These are phyloP conservation scores for Hydropsyche tenuis DNA, from an alignment of 1,140 invertebrate genomes.

Conservation along the genomic window DNA sequence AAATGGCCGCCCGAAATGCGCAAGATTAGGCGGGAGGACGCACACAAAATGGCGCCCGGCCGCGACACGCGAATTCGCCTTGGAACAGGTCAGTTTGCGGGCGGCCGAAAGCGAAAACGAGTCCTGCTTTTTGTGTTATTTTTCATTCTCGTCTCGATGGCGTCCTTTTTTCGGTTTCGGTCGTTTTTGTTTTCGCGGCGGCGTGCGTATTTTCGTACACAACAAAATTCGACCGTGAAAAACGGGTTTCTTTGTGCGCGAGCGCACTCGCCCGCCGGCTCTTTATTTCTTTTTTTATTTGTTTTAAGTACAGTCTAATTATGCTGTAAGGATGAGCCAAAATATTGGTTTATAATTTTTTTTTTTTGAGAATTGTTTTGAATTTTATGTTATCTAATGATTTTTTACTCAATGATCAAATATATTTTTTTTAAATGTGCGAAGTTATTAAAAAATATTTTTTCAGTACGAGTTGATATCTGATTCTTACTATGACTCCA, in stretches of 20 bases:
- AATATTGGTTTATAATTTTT: too few species aligned
- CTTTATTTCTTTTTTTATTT: neutral
- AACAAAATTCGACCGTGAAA: conserved; percentile 29
- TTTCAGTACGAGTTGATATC: too few species aligned
- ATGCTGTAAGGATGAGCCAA: too few species aligned
- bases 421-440: too few species aligned
- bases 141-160: too few species aligned
- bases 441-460: too few species aligned
- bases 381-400: too few species aligned
- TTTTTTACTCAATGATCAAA: too few species aligned
- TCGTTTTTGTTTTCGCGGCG: conserved; percentile 9
- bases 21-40: too few species aligned
- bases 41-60: conserved; percentile 11
- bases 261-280: neutral
- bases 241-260: conserved; percentile 28
- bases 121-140: neutral
- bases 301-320: neutral
- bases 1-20: too few species aligned
- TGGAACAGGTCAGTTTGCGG: conserved; percentile 14
- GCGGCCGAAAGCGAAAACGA: conserved; percentile 5
- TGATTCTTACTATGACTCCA: too few species aligned
- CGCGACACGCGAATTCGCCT: neutral
- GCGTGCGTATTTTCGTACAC: conserved; percentile 23
- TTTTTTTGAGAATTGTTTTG: neutral
- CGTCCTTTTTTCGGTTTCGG: neutral